Evolutionary conservation across 2,888 invertebrate genomes (phyloP), one percentile per base, ranked within the genome.

Genomic region (Tupiocoris notatus): DNA sequence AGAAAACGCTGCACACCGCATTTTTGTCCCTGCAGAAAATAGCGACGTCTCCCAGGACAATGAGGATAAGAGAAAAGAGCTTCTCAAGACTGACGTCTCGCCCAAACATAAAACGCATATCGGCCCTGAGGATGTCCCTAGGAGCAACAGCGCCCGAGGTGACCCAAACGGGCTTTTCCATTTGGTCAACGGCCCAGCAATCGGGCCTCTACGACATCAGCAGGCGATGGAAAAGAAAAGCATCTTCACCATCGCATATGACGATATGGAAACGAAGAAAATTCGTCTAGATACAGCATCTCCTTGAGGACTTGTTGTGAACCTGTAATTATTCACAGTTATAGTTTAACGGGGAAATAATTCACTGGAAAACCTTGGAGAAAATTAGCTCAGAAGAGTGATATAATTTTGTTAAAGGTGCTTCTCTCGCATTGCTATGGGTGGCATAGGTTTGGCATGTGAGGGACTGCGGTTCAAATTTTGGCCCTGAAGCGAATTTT

Each of bases 161-260:
- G 93, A 93, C 83, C 91, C 93, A 0, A 92, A 92, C 0, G 39
- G 3, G 3, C 92, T 92, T 79, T 91, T 91, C 6, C 89, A 93
- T 86, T 89, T 88, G 54, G 59, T 63, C 12, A 57, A 75, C 16
- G 71, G 75, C 9, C 75, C 78, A 7, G 54, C 21, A 1, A 74
- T 54, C 3, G 77, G 74, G 12, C 75, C 75, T 57, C 78, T 79
- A 17, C 80, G 80, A 67, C 80, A 85, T 79, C 87, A 86, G 79
- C 86, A 86, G 79, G 83, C 87, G 76, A 81, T 88, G 77, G 94
- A 95, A 82, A 96, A 95, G 85, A 95, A 95, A 83, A 95, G 95
- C 83, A 91, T 96, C 24, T 96, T 96, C 82, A 94, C 94, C 6
- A 96, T 96, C 80, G 95, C 95, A 0, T 96, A 95, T 83, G 93